phyloP scores from a whole-genome alignment of 2,113 vertebrate genomes.

The Megaceryle maxima region DNA sequence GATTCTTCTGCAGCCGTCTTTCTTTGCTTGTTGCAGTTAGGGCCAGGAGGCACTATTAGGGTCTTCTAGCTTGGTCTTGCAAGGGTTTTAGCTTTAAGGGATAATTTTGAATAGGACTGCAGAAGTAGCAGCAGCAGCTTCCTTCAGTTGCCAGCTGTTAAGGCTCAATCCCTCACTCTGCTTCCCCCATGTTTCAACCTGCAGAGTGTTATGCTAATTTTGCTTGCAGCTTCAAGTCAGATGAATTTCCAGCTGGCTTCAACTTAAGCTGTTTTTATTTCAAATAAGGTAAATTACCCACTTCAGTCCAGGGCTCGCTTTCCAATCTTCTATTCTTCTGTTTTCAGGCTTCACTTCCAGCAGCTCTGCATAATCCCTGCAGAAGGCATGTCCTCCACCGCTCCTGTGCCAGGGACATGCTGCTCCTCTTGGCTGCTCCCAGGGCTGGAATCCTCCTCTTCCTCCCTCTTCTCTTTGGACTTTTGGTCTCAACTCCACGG shows the following conservation, averaged over 20 bases:
- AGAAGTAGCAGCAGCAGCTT: constrained; percentile 12
- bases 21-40: constrained; percentile 40
- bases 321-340: constrained; percentile 31
- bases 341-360: constrained; percentile 54
- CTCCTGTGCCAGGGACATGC: constrained; percentile 10
- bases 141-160: background rate
- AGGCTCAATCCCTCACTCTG: constrained; percentile 5
- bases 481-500: constrained; percentile 5
- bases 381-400: background rate
- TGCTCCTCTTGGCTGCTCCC: background rate
- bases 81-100: constrained; percentile 51
- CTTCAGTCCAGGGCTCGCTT: constrained; percentile 18
- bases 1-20: background rate
- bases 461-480: background rate
- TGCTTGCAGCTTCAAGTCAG: constrained; percentile 61
- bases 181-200: constrained; percentile 56
- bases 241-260: constrained; percentile 60
- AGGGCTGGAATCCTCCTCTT: background rate
- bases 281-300: constrained; percentile 57
- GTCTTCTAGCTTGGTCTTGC: constrained; percentile 47
- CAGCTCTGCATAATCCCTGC: constrained; percentile 35
- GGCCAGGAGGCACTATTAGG: constrained; percentile 46
- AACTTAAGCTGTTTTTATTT: constrained; percentile 65
- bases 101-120: constrained; percentile 37
- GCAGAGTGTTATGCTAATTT: constrained; percentile 52